Conservation (phyloP, 2,888 invertebrate species). For the Pristionchus exspectatus region DNA sequence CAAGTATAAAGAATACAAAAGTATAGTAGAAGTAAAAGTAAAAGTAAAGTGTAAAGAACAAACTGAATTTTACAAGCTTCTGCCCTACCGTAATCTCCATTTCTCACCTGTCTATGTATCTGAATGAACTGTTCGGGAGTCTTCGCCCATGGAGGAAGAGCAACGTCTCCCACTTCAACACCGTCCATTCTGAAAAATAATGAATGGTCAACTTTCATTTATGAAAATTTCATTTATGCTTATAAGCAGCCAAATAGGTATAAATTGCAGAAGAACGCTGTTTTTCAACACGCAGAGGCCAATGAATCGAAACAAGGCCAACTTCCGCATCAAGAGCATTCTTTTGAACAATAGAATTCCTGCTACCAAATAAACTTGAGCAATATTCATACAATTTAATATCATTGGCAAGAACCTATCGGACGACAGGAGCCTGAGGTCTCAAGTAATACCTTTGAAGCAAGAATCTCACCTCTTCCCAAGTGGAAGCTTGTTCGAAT, state of each 20-base stretch:
- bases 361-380: too few relatives aligned
- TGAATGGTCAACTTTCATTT: background rate
- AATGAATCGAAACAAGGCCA: too few relatives aligned
- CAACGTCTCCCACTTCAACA: slow-evolving; percentile 91
- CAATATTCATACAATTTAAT: too few relatives aligned
- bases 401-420: too few relatives aligned
- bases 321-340: too few relatives aligned
- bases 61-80: background rate
- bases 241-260: too few relatives aligned
- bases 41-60: background rate
- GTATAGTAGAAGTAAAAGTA: too few relatives aligned
- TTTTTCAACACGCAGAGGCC: too few relatives aligned
- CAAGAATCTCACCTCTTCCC: slow-evolving; percentile 85
- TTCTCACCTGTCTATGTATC: slow-evolving; percentile 88
- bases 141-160: slow-evolving; percentile 94
- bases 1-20: too few relatives aligned
- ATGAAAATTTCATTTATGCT: too few relatives aligned
- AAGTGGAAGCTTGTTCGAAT: slow-evolving; percentile 89
- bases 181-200: slow-evolving; percentile 97
- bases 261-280: too few relatives aligned
- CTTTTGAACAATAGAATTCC: too few relatives aligned
- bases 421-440: background rate
- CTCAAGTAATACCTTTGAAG: slow-evolving; percentile 81
- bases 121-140: slow-evolving; percentile 97
- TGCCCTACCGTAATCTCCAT: background rate